phyloP scores from a whole-genome alignment of 2,113 vertebrate genomes.

The Ochotona princeps region DNA sequence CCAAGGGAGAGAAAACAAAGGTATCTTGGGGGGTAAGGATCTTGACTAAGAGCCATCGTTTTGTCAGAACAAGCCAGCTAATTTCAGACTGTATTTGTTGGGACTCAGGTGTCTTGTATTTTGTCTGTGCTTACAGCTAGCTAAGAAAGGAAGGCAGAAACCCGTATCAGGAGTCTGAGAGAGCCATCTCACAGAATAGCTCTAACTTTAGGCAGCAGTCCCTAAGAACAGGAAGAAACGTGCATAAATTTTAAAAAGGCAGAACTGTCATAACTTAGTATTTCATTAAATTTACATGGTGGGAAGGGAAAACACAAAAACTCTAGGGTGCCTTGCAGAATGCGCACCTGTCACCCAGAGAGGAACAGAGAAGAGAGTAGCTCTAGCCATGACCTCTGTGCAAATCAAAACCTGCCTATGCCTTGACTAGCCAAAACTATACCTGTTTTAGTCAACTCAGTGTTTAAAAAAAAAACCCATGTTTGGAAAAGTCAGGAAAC shows the following conservation, averaged over 20 bases:
- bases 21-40: background rate
- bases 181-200: background rate
- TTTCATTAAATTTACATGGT: background rate
- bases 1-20: conserved; percentile 7
- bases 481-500: conserved; percentile 36
- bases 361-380: background rate
- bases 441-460: background rate
- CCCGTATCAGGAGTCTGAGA: background rate
- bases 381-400: background rate
- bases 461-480: background rate
- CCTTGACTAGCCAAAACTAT: background rate
- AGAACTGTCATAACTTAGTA: background rate
- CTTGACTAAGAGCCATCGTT: background rate
- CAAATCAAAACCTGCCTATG: conserved; percentile 17
- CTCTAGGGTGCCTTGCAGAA: background rate
- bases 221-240: background rate
- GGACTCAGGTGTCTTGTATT: background rate
- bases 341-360: background rate
- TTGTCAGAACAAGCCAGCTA: background rate
- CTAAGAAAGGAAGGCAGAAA: background rate
- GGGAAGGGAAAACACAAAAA: background rate
- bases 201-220: background rate
- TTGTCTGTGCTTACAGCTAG: background rate
- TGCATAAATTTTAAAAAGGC: background rate
- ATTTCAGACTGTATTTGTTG: conserved; percentile 22